Conservation (phyloP, 2,888 invertebrate species). For the Limnephilus lunatus region DNA sequence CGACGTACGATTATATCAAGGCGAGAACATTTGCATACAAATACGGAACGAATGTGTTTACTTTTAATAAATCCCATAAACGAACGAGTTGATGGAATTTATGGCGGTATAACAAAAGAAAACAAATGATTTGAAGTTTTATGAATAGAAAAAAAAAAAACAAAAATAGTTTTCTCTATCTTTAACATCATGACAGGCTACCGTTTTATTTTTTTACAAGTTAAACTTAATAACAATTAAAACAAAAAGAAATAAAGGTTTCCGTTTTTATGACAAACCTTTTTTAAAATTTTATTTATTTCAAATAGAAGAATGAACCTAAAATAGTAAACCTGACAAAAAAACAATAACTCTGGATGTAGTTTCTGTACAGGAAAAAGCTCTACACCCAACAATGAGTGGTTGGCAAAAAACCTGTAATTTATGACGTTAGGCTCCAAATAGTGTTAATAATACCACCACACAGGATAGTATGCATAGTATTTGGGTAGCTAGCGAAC, state of each 20-base stretch:
- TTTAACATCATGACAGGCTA: too few relatives aligned
- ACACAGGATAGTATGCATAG: neutral
- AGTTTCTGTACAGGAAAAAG: neutral
- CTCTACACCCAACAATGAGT: neutral
- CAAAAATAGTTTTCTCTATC: too few relatives aligned
- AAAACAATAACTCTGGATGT: neutral
- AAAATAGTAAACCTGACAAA: neutral
- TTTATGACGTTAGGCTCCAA: neutral
- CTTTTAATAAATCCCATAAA: slow-evolving; percentile 61
- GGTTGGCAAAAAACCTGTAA: neutral
- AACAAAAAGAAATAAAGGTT: too few relatives aligned
- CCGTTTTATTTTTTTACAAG: too few relatives aligned
- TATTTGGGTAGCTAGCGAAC: neutral
- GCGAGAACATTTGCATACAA: slow-evolving; percentile 65
- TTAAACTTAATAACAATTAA: too few relatives aligned
- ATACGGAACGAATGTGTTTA: slow-evolving; percentile 62
- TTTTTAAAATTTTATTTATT: too few relatives aligned
- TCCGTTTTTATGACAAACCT: too few relatives aligned
- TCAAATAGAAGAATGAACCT: neutral
- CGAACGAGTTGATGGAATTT: slow-evolving; percentile 32
- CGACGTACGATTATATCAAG: slow-evolving; percentile 62
- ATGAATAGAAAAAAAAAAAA: neutral
- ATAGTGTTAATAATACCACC: slow-evolving; percentile 10
- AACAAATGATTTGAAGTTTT: neutral
- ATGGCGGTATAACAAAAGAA: neutral